Evolutionary conservation across 2,113 vertebrate genomes (phyloP).

Genomic region (Pollimyrus isidori): DNA sequence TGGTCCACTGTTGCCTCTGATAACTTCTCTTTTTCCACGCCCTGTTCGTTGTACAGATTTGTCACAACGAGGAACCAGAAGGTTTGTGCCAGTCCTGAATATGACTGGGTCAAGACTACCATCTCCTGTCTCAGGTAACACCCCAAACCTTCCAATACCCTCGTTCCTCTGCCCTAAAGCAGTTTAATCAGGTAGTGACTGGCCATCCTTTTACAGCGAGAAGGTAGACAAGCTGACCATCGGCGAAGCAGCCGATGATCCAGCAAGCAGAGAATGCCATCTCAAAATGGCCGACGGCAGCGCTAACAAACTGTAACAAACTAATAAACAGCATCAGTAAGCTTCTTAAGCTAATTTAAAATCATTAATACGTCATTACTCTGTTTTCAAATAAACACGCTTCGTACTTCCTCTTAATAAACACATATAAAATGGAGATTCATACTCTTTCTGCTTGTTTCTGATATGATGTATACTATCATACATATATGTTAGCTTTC

Average conservation of each 20-base stretch:
- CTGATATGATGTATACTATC: neutral
- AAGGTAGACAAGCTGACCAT: neutral
- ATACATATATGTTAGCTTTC: neutral
- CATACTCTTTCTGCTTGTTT: neutral
- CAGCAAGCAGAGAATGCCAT: neutral
- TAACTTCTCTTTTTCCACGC: neutral
- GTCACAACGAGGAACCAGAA: conserved; percentile 35
- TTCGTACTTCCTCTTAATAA: neutral
- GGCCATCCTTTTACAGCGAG: neutral
- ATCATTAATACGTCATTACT: neutral
- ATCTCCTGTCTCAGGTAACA: conserved; percentile 50
- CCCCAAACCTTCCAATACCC: neutral
- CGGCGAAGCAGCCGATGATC: neutral
- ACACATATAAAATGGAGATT: neutral
- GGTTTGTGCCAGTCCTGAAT: conserved; percentile 39
- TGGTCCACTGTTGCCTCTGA: neutral
- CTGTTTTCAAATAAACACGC: neutral
- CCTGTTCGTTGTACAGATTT: conserved; percentile 44
- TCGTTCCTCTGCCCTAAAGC: neutral
- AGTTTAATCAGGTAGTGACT: neutral
- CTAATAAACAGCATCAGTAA: neutral
- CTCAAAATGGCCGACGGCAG: neutral
- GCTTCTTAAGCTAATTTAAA: neutral
- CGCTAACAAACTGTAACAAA: neutral
- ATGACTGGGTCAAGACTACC: conserved; percentile 49